These are phyloP conservation scores for Phoenicopterus ruber DNA, from an alignment of 2,113 vertebrate genomes.

Conservation along the genomic window DNA sequence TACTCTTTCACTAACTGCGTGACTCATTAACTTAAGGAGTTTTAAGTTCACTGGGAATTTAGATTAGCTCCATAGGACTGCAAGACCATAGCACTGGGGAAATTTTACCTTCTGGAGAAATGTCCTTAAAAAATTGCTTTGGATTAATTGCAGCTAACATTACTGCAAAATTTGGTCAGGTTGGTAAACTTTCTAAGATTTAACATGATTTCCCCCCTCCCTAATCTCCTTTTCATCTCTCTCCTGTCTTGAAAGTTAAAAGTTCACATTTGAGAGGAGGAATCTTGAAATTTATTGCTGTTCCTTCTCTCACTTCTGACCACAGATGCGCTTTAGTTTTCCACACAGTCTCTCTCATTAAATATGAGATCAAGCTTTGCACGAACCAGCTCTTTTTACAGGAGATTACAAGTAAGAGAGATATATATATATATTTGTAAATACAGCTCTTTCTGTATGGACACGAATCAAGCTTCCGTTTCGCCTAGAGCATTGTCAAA, in stretches of 20 bases:
- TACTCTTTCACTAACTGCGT: not conserved
- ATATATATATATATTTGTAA: not conserved
- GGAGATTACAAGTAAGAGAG: not conserved
- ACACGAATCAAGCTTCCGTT: not conserved
- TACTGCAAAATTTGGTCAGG: not conserved
- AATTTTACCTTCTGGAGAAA: not conserved
- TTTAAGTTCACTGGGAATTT: not conserved
- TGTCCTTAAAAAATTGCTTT: not conserved
- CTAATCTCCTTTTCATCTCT: not conserved
- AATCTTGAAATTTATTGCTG: not conserved
- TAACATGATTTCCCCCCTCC: not conserved
- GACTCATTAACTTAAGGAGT: constrained; percentile 22
- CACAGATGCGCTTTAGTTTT: not conserved
- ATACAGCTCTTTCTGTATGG: not conserved
- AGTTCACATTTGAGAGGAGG: not conserved
- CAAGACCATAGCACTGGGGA: not conserved
- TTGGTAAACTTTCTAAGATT: not conserved
- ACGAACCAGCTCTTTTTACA: not conserved
- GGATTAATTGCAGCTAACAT: not conserved
- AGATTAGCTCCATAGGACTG: not conserved
- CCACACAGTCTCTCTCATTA: not conserved
- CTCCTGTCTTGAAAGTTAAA: not conserved
- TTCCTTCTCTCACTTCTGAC: not conserved
- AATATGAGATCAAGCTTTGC: not conserved
- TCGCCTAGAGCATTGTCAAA: constrained; percentile 14